Evolutionary conservation across 2,888 invertebrate species (phyloP), one percentile per base, ranked within the genome.

Genomic region (Ochropacha duplaris): DNA sequence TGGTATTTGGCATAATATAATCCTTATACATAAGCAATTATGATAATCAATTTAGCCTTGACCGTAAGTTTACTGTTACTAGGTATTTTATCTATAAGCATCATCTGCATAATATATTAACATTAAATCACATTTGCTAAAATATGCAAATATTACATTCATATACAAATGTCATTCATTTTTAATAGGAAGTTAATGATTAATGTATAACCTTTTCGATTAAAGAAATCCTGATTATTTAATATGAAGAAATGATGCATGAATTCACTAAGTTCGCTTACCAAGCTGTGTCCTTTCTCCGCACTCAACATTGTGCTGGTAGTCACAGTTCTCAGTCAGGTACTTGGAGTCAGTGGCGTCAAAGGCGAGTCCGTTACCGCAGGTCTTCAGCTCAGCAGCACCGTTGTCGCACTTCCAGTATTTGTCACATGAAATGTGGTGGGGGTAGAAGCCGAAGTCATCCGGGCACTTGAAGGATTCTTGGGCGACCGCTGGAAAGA

Each of bases 361-460:
- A 88, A 98, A 98, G 57, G 98, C 98, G 64, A 98, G 94, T 60
- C 98, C 98, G 85, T 98, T 98, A 59, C 98, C 98, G 93, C 98
- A 98, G 51, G 98, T 97, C 90, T 98, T 98, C 71, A 98, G 93
- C 79, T 98, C 98, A 59, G 98, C 96, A 11, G 90, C 96, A 70
- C 96, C 97, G 78, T 97, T 97, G 88, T 98, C 98, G 83, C 98
- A 98, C 90, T 98, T 97, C 97, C 97, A 98, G 92, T 98, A 98
- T 90, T 98, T 98, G 94, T 98, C 98, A 87, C 98, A 98, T 54
- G 97, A 97, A 62, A 94, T 84, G 83, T 96, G 96, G 90, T 98
- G 98, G 59, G 98, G 97, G 92, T 98, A 98, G 94, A 98, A 98
- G 34, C 98, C 98, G 84, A 97, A 98, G 86, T 98, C 98, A 82